Evolutionary conservation across 1,140 invertebrate genomes (phyloP).

Genomic region (Heliconius hewitsoni): DNA sequence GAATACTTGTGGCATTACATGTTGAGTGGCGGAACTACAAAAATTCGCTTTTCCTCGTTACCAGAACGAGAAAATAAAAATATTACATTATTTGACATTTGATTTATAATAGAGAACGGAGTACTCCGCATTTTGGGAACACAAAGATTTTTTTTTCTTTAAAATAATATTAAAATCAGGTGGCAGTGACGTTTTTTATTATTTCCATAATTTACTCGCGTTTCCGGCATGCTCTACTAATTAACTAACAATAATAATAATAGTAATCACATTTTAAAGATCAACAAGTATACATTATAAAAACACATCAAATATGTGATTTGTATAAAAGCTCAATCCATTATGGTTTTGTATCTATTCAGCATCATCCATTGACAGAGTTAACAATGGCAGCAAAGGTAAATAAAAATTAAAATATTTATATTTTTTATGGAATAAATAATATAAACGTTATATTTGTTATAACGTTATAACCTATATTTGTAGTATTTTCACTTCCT

Average conservation of each 20-base stretch:
- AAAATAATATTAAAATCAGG: background rate
- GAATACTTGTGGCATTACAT: no score
- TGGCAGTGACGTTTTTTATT: background rate
- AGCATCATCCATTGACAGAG: slow-evolving; percentile 57
- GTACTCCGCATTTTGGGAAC: no score
- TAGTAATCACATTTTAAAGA: slow-evolving; percentile 15
- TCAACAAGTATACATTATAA: slow-evolving; percentile 23
- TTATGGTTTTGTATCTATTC: slow-evolving; percentile 59
- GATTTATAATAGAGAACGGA: no score
- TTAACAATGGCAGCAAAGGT: slow-evolving; percentile 63
- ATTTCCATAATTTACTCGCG: slow-evolving; percentile 2
- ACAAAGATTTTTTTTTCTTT: background rate
- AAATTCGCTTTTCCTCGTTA: no score
- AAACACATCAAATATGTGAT: slow-evolving; percentile 9
- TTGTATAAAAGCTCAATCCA: slow-evolving; percentile 64
- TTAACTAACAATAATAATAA: slow-evolving; percentile 9
- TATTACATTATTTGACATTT: no score
- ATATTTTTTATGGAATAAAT: background rate
- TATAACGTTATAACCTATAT: background rate
- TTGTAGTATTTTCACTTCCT: no score
- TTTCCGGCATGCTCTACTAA: slow-evolving; percentile 12
- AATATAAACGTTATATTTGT: background rate
- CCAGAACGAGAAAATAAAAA: no score
- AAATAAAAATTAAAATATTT: background rate
- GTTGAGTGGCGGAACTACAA: no score